phyloP scores from a whole-genome alignment of 2,113 vertebrate genomes.

The Tiliqua scincoides region DNA sequence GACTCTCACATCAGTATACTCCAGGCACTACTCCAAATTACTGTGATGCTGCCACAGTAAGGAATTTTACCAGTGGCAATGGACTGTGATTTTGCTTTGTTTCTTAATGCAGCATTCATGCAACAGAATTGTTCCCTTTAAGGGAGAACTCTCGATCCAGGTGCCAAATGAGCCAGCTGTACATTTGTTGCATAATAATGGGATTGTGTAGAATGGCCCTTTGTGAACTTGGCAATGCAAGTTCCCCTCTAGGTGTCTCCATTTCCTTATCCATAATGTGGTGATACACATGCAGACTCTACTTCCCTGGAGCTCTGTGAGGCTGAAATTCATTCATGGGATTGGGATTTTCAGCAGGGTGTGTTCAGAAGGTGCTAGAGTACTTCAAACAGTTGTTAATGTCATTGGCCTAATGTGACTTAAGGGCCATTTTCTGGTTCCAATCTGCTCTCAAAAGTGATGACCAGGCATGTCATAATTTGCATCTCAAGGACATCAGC shows the following conservation, averaged over 20 bases:
- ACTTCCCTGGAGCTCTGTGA: background rate
- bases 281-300: background rate
- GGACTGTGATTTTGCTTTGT: background rate
- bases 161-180: background rate
- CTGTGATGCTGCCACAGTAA: background rate
- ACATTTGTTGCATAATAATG: background rate
- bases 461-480: background rate
- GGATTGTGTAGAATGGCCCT: background rate
- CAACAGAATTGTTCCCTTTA: background rate
- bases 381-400: constrained; percentile 1
- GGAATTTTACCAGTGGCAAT: background rate
- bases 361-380: constrained; percentile 17
- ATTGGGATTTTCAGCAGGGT: background rate
- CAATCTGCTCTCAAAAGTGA: constrained; percentile 1
- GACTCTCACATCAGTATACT: background rate
- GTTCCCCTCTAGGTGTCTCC: constrained; percentile 9
- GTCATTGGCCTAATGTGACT: constrained; percentile 11
- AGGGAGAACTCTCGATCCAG: background rate
- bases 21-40: background rate
- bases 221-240: background rate
- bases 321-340: background rate
- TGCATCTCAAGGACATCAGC: background rate
- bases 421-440: background rate
- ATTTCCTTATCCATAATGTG: background rate
- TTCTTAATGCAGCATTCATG: background rate